phyloP scores from a whole-genome alignment of 2,797 vertebrate genomes.

The Anguilla obscura region DNA sequence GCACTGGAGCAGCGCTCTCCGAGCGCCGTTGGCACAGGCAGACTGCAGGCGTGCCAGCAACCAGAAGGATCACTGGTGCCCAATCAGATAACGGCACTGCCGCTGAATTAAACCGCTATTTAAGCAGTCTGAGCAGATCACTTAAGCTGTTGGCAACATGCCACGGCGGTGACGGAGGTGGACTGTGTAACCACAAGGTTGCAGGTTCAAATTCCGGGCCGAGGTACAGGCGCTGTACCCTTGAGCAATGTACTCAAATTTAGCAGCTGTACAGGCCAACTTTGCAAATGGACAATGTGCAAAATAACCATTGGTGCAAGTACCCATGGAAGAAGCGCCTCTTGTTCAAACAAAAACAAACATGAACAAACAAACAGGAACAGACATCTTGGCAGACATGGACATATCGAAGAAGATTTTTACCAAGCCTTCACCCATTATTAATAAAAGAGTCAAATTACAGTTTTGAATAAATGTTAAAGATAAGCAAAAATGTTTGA shows the following conservation, averaged over 20 bases:
- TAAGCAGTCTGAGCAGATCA: not conserved
- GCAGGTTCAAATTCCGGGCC: not conserved
- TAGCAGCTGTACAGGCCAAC: not conserved
- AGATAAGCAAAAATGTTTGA: conserved; percentile 1
- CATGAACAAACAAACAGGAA: not conserved
- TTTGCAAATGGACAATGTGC: not conserved
- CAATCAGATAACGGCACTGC: not conserved
- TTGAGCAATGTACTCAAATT: not conserved
- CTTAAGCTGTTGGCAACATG: not conserved
- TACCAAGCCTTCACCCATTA: not conserved
- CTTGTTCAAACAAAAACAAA: not conserved
- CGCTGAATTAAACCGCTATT: not conserved
- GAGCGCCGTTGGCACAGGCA: not conserved
- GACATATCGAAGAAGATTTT: not conserved
- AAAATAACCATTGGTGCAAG: not conserved
- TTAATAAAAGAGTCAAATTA: not conserved
- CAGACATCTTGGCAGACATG: not conserved
- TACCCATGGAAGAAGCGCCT: not conserved
- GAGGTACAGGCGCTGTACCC: not conserved
- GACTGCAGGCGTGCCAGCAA: not conserved
- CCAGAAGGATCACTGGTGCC: not conserved
- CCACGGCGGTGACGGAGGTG: not conserved
- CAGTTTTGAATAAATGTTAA: not conserved
- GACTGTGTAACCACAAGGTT: not conserved
- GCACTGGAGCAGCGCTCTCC: not conserved